A percentile compares a stretch with the other conserved stretches of the same genome.
These are phyloP conservation scores for Epizoanthus stellaris DNA, from an alignment of 92 coral and sea anemone genomes.

Conservation along the genomic window DNA sequence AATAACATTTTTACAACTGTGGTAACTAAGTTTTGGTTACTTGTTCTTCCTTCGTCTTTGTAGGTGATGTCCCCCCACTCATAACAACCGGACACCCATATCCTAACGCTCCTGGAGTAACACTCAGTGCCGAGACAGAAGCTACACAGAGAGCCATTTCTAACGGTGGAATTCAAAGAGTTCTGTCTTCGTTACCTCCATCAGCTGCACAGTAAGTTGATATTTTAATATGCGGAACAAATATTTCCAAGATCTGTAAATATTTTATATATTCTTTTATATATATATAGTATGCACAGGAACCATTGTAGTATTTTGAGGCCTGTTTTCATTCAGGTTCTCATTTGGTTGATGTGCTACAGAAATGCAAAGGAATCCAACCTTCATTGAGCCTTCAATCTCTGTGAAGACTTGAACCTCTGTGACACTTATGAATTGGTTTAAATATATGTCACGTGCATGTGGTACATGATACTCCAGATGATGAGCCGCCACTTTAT, in stretches of 20 bases:
- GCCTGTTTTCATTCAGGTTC: conserved; percentile 7
- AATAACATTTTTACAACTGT: background rate
- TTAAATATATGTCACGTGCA: background rate
- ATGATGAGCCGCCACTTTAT: background rate
- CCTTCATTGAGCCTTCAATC: background rate
- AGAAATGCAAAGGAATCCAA: conserved; percentile 6
- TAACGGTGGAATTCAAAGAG: conserved; percentile 73
- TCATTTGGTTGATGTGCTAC: background rate
- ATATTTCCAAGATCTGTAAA: background rate
- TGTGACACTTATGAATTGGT: background rate
- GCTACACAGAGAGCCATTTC: conserved; percentile 61
- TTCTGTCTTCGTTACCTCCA: conserved; percentile 73
- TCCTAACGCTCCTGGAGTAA: conserved; percentile 82
- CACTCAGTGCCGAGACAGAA: conserved; percentile 66
- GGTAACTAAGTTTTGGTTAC: background rate
- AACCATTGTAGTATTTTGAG: background rate
- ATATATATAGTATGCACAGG: background rate
- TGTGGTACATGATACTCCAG: background rate
- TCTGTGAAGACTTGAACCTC: conserved; percentile 3
- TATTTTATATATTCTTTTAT: background rate
- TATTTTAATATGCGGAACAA: background rate
- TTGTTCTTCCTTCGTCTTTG: background rate
- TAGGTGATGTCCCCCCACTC: conserved; percentile 59
- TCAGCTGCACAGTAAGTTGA: conserved; percentile 75
- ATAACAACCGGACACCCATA: conserved; percentile 82